Evolutionary conservation across 2,797 vertebrate species (phyloP), one percentile per base, ranked within the genome.

Genomic region (Micrastur ruficollis): DNA sequence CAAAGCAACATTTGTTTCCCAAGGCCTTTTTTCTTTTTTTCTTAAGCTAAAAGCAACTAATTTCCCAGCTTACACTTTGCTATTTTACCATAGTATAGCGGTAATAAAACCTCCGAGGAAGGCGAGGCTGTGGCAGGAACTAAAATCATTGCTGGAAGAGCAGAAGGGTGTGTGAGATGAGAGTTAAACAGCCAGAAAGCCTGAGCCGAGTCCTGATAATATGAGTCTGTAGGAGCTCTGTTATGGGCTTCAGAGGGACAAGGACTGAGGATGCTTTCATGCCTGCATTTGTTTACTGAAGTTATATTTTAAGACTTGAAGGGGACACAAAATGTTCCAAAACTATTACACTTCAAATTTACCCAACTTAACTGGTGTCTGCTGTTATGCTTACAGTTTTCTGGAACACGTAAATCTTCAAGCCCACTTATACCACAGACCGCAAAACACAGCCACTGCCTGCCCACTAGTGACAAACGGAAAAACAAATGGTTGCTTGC

Each of bases 91-190:
- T 26, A 91, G 63, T 38, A 85, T 74, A 91, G 92, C 58, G 96
- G 82, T 85, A 85, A 93, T 93, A 96, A 97, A 96, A 88, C 9
- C 34, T 84, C 26, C 19, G 32, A 86, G 46, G 36, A 70, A 79
- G 11, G 59, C 0, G 0, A 70, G 19, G 29, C 19, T 73, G 26
- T 23, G 53, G 44, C 27, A 71, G 44, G 29, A 95, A 56, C 9
- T 42, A 11, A 73, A 86, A 61, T 42, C 26, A 36, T 7, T 76
- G 42, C 21, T 72, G 53, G 26, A 84, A 70, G 52, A 79, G n/a
- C 25, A 73, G 78, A 71, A 80, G 44, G 49, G 53, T 38, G 26
- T 49, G 10, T 8, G 23, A 81, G 55, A 70, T 36, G 19, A 76
- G 72, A 74, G 38, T 25, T 58, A 27, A 89, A 40, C 2, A 32